Evolutionary conservation across 1,140 invertebrate species (phyloP).

Genomic region (Conopomorpha cramerella): DNA sequence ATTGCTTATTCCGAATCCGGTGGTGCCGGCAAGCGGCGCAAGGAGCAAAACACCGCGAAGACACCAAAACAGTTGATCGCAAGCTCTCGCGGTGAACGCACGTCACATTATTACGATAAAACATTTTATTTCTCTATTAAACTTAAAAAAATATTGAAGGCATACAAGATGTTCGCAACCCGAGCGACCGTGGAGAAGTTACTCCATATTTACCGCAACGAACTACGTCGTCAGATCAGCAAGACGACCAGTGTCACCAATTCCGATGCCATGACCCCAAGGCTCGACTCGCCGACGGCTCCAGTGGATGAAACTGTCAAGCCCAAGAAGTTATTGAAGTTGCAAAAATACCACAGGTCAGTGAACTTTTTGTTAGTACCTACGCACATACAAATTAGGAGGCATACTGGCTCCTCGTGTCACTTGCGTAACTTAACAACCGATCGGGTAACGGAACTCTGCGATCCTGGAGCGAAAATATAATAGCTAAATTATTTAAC

Average conservation of each 20-base stretch:
- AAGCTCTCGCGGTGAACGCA: constrained; percentile 1
- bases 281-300: constrained; percentile 32
- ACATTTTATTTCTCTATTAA: constrained; percentile 3
- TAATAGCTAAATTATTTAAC: too few species aligned
- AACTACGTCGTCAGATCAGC: constrained; percentile 56
- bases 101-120: background rate
- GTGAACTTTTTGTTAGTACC: too few species aligned
- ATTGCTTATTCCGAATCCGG: constrained; percentile 28
- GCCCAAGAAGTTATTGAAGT: constrained; percentile 49
- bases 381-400: too few species aligned
- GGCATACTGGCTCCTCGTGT: too few species aligned
- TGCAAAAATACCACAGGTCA: constrained; percentile 61
- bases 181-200: constrained; percentile 44
- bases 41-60: constrained; percentile 45
- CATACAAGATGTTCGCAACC: constrained; percentile 44
- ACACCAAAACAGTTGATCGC: constrained; percentile 55
- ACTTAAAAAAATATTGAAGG: constrained; percentile 9
- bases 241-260: constrained; percentile 62
- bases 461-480: too few species aligned
- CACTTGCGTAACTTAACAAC: too few species aligned
- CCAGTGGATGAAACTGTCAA: constrained; percentile 30
- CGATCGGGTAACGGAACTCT: too few species aligned
- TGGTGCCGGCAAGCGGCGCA: constrained; percentile 26
- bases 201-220: constrained; percentile 46
- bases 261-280: constrained; percentile 59